Base-by-base conservation (phyloP, 2,888 invertebrate genomes). In the Chesias legatella region DNA sequence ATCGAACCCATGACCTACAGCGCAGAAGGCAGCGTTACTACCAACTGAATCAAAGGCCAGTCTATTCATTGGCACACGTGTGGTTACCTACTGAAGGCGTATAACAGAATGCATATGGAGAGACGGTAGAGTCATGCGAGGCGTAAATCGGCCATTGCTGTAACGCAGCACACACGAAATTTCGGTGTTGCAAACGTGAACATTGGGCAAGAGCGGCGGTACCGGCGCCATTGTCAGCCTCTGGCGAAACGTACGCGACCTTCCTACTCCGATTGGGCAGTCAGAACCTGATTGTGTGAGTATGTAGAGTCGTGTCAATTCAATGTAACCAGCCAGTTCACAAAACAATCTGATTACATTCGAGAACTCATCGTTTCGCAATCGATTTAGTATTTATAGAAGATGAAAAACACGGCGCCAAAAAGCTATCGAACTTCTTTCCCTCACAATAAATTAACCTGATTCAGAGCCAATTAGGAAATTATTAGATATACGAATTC, bases 161-260 rank as follows among this genome's bases (percentile, higher is more conserved):
- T 75, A 81, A 80, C 66, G 58, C 58, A 61, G 67, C 81, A 82
- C 82, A 82, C 80, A 84, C 81, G 83, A 85, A 84, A 82, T 82
- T 81, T 79, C 66, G 75, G 73, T 82, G 84, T 84, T 81, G 84
- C 82, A 83, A 84, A 79, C 79, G 58, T 59, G 67, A 70, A 67
- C 51, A 67, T 85, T 84, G 77, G 66, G 83, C 79, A 82, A 84
- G 63, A 60, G 56, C 63, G 63, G 64, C 61, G 71, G 70, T 73
- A 67, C 72, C 73, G 70, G 65, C 70, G 75, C 79, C 82, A 84
- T 83, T 84, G 85, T 84, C 77, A 75, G 78, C 62, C 71, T 72
- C 80, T 84, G 83, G 82, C 80, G 82, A 83, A 84, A 85, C 79
- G 62, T 55, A 66, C 56, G 53, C 79, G 85, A 82, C 85, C 85